These are phyloP conservation scores for Episyrphus balteatus DNA, from an alignment of 1,140 invertebrate genomes.

Conservation along the genomic window DNA sequence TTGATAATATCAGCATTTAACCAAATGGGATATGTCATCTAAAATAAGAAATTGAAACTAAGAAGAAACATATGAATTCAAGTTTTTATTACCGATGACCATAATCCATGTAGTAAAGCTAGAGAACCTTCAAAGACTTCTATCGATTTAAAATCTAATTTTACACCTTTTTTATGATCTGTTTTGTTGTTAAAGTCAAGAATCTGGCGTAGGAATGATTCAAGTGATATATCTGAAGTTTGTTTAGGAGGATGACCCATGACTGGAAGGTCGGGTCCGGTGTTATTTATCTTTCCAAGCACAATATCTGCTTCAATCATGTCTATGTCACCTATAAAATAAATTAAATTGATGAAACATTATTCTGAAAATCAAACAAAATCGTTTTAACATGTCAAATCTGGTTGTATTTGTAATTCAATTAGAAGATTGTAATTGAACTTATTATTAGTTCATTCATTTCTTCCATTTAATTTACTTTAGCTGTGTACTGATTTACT, in stretches of 20 bases:
- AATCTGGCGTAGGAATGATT: slow-evolving; percentile 56
- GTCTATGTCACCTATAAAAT: slow-evolving; percentile 38
- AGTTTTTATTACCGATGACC: no score
- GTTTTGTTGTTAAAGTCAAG: slow-evolving; percentile 36
- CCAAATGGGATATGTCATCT: slow-evolving; percentile 69
- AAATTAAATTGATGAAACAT: no score
- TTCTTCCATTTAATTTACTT: no score
- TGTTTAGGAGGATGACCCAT: slow-evolving; percentile 75
- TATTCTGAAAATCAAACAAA: no score
- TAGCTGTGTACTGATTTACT: no score
- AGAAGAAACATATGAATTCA: no score
- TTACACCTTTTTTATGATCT: slow-evolving; percentile 57
- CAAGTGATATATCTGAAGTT: slow-evolving; percentile 63
- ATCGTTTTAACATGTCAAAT: background rate
- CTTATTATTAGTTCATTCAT: background rate
- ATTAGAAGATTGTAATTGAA: background rate
- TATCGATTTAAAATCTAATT: slow-evolving; percentile 78
- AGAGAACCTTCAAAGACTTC: slow-evolving; percentile 61
- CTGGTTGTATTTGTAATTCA: background rate
- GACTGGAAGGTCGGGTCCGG: slow-evolving; percentile 51
- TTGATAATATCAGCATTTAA: slow-evolving; percentile 78
- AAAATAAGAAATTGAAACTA: slow-evolving; percentile 13
- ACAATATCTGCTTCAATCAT: slow-evolving; percentile 85
- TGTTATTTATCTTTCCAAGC: slow-evolving; percentile 47
- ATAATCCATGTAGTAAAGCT: slow-evolving; percentile 39